Percentiles rank a stretch among this genome's conserved stretches.
These are phyloP conservation scores for Pandion haliaetus DNA, from an alignment of 2,113 vertebrate genomes.

Conservation along the genomic window DNA sequence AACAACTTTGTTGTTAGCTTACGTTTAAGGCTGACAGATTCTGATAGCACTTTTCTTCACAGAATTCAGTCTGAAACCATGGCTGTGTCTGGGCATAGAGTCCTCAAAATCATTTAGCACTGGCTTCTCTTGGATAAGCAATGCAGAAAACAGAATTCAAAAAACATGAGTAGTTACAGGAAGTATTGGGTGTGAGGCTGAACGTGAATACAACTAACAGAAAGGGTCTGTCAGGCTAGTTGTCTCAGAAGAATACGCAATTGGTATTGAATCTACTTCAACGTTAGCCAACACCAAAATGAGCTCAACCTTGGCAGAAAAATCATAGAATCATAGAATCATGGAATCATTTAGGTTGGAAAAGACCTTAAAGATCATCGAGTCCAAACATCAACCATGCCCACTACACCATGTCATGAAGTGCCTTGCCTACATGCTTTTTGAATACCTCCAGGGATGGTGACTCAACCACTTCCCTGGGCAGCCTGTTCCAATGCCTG, in stretches of 20 bases:
- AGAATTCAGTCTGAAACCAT: not conserved
- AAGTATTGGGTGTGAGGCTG: not conserved
- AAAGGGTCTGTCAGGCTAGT: not conserved
- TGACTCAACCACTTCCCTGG: too few species aligned
- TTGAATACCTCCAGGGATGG: too few species aligned
- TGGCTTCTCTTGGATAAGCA: not conserved
- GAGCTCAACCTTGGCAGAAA: not conserved
- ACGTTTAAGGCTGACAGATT: not conserved
- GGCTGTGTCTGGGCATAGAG: not conserved
- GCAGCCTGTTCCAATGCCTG: too few species aligned
- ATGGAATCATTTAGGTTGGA: too few species aligned
- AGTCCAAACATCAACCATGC: too few species aligned
- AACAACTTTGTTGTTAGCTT: not conserved
- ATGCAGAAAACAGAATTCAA: not conserved
- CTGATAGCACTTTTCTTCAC: not conserved
- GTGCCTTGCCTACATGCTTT: too few species aligned
- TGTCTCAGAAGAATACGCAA: not conserved
- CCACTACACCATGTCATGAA: too few species aligned
- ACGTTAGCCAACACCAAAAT: not conserved
- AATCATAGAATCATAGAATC: too few species aligned
- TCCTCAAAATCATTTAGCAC: not conserved
- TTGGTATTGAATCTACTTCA: not conserved
- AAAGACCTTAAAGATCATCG: too few species aligned
- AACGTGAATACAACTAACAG: not conserved
- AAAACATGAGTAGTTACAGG: not conserved